Evolutionary conservation across 2,888 invertebrate genomes (phyloP).

Genomic region (Lathronympha strigana): DNA sequence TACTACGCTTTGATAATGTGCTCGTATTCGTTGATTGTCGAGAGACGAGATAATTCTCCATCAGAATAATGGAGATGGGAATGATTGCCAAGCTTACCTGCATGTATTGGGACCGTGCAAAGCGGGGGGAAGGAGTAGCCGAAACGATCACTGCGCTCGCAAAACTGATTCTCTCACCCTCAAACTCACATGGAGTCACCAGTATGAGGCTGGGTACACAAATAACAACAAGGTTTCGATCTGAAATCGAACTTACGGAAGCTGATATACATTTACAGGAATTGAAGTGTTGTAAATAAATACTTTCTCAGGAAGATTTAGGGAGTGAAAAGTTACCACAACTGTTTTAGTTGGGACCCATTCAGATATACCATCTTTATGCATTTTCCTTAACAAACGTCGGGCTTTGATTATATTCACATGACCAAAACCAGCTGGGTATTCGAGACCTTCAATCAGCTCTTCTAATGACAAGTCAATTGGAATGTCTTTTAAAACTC

Average conservation of each 20-base stretch:
- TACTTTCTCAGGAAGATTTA: slow-evolving; percentile 1
- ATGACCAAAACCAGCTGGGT: background rate
- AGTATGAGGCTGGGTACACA: slow-evolving; percentile 2
- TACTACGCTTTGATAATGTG: no score
- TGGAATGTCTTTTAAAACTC: slow-evolving; percentile 3
- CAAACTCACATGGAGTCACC: background rate
- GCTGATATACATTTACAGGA: background rate
- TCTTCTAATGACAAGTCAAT: slow-evolving; percentile 11
- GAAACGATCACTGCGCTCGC: no score
- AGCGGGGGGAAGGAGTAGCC: no score
- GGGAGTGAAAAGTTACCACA: background rate
- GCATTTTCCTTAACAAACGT: background rate
- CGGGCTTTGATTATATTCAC: slow-evolving; percentile 6
- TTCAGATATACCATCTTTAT: background rate
- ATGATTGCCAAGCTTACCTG: no score
- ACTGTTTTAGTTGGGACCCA: slow-evolving; percentile 1
- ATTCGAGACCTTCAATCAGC: background rate
- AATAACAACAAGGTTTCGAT: background rate
- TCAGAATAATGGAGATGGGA: no score
- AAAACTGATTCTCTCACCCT: background rate
- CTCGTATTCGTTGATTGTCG: no score
- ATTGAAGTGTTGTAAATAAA: background rate
- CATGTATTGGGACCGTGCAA: no score
- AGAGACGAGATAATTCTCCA: no score
- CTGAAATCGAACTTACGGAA: background rate